phyloP scores from a whole-genome alignment of 2,113 vertebrate genomes.

The Alligator sinensis region DNA sequence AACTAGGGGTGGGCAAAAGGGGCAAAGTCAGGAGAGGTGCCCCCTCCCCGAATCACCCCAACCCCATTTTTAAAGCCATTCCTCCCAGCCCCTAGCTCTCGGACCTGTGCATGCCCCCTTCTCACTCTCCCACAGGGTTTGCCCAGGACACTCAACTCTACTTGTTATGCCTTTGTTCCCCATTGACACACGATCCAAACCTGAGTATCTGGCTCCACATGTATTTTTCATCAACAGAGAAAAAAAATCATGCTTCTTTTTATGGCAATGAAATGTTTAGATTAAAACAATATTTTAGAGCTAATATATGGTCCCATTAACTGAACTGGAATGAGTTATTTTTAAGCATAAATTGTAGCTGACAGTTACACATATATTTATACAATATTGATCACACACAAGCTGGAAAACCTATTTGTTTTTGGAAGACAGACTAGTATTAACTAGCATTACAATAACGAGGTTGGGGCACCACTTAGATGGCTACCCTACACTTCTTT shows the following conservation, averaged over 20 bases:
- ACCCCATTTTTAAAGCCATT: no score
- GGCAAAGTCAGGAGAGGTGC: no score
- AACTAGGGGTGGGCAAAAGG: no score
- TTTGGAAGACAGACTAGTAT: neutral
- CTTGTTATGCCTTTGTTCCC: neutral
- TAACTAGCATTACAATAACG: neutral
- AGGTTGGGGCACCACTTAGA: no score
- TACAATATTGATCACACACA: neutral
- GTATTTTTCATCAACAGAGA: neutral
- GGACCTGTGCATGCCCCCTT: no score
- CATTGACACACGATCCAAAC: neutral
- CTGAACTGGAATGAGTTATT: constrained; percentile 20
- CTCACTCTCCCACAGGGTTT: no score
- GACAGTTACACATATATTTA: constrained; percentile 34
- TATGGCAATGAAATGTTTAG: neutral
- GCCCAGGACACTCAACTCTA: no score
- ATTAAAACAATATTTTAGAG: constrained; percentile 18
- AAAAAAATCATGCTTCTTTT: neutral
- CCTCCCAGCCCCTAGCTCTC: no score
- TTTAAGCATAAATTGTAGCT: constrained; percentile 17
- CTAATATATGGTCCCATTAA: neutral
- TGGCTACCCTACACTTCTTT: no score
- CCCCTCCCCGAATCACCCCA: no score
- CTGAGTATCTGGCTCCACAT: neutral
- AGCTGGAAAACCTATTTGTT: constrained; percentile 25